Evolutionary conservation across 2,113 vertebrate species (phyloP).

Genomic region (Malurus cyaneus): DNA sequence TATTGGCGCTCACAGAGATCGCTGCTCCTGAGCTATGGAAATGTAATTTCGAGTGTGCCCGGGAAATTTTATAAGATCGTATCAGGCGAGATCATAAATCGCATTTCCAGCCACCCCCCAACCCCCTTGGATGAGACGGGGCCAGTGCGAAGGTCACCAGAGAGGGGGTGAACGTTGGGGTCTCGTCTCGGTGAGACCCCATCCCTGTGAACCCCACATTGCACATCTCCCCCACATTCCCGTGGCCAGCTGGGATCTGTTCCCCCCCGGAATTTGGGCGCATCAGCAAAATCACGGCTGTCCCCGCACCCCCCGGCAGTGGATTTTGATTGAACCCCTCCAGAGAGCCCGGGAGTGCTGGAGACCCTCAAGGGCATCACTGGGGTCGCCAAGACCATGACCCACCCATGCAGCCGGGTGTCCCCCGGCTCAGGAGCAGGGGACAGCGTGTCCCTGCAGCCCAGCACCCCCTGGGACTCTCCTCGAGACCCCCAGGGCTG

Average conservation of each 20-base stretch:
- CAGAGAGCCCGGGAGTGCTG: background rate
- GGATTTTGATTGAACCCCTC: background rate
- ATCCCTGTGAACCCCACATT: background rate
- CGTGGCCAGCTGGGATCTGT: background rate
- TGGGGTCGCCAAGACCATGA: background rate
- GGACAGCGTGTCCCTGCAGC: background rate
- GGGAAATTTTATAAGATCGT: constrained; percentile 72
- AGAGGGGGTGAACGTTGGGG: background rate
- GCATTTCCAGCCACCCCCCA: background rate
- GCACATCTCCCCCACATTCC: background rate
- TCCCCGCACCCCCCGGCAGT: accelerated
- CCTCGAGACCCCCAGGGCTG: accelerated
- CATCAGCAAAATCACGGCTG: background rate
- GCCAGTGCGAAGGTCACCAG: background rate
- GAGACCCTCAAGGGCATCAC: background rate
- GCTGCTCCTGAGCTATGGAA: constrained; percentile 67
- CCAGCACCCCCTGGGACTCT: background rate
- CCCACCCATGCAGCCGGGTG: accelerated
- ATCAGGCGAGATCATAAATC: constrained; percentile 70
- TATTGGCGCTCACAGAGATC: constrained; percentile 31
- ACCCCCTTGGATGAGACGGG: background rate
- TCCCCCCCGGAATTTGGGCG: too few relatives aligned
- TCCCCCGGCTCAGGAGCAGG: background rate
- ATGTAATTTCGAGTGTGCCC: constrained; percentile 72
- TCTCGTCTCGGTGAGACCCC: background rate